These are phyloP conservation scores for Todiramphus chloris DNA, from an alignment of 2,113 vertebrate genomes.

Conservation along the genomic window DNA sequence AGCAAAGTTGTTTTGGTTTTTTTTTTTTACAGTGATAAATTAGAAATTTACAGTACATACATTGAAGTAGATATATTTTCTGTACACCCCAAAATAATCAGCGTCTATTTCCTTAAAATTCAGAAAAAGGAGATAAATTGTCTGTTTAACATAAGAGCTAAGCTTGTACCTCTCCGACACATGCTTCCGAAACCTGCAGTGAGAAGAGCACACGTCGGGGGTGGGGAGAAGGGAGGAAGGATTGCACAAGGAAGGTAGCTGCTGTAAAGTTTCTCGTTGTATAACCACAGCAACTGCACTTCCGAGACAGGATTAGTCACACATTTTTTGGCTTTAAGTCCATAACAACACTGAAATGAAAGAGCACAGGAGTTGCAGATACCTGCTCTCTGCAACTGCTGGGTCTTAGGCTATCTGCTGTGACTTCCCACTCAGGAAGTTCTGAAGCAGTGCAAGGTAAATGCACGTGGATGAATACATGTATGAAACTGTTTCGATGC, in stretches of 20 bases:
- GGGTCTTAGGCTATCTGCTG: background rate
- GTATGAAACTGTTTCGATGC: background rate
- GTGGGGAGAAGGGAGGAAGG: background rate
- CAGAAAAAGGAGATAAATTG: background rate
- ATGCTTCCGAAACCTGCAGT: background rate
- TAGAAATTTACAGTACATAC: constrained; percentile 86
- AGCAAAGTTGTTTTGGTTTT: constrained; percentile 71
- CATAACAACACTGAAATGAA: background rate
- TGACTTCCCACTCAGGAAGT: background rate
- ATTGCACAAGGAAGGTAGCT: background rate
- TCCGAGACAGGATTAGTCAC: constrained; percentile 20
- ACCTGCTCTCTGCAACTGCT: accelerated
- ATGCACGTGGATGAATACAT: accelerated
- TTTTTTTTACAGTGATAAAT: constrained; percentile 83
- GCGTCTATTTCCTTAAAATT: constrained; percentile 64
- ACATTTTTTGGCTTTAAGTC: background rate
- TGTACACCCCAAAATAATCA: constrained; percentile 71
- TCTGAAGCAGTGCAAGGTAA: accelerated
- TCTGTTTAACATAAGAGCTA: background rate
- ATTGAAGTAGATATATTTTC: constrained; percentile 75
- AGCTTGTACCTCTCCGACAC: constrained; percentile 59
- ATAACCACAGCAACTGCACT: constrained; percentile 4
- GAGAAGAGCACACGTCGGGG: background rate
- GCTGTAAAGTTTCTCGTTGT: background rate
- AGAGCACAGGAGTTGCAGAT: background rate